Base-by-base conservation (phyloP, 2,797 vertebrate species). In the Lepus oiostolus region DNA sequence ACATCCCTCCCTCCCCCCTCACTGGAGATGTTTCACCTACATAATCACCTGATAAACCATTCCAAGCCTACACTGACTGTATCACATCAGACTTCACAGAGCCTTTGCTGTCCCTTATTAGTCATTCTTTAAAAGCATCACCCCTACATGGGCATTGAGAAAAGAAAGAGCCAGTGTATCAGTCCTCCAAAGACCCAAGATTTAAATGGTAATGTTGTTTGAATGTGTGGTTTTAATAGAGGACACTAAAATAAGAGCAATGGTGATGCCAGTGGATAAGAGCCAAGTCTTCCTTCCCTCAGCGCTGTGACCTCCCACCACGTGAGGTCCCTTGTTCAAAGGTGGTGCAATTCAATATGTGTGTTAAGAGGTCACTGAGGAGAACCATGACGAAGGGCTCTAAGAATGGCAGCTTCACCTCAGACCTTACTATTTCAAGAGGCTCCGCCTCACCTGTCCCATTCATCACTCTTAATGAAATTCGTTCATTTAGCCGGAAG, bases 351-450 rank as follows among this genome's bases (percentile, higher is more conserved):
- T 38, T 75, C 54, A 74, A 54, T 93, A 90, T 80, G 52, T 89
- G n/a, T 96, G 95, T 95, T 93, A 92, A 93, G 93, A 94, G 87
- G 94, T 82, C 96, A 93, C 7, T 11, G 72, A 82, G 38, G 89
- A 83, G 77, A 91, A 71, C 68, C 38, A 16, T 82, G 91, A 88
- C 3, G 0, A 58, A 75, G 30, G 50, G n/a, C 83, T 91, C 95
- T 88, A 84, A 71, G 85, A 72, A 79, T 2, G 68, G 95, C 68
- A 79, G 67, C 68, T 68, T 94, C 92, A 92, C 81, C 96, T 93
- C 94, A 94, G 95, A 77, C 91, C 50, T 77, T 60, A 38, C 93
- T 97, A 77, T 95, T 94, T 90, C 4, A 0, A 94, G 95, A 96
- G 30, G 80, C 50, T 70, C 68, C 0, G 7, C 72, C 91, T 97